Base-by-base conservation (phyloP, 1,140 invertebrate genomes). In the Pseudomyrmex concolor region DNA sequence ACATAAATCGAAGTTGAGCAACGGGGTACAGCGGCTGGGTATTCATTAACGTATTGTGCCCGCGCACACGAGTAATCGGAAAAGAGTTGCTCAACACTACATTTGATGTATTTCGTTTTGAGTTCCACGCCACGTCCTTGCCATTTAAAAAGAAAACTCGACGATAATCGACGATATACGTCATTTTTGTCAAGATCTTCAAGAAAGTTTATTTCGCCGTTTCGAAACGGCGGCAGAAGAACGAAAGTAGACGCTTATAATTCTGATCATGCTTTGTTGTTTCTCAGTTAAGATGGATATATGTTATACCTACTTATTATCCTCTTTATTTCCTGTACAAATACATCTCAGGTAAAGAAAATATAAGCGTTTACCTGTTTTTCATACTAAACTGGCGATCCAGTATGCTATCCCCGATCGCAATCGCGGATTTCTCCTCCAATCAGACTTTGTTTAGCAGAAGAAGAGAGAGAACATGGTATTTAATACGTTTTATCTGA, bases 1-100 rank as follows among this genome's bases (percentile, higher is more conserved):
- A 86, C 78, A 83, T 74, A 90, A 91, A 74, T 43, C 45, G 1
- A 78, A 71, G 74, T 89, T 88, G 63, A 15, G 70, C 86, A 89
- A 88, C 67, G 7, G 34, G 8, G 22, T 45, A 12, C 82, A 17
- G 34, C 34, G 48, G 45, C 19, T 54, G 85, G 73, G 68, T 88
- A 84, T 70, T 89, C 86, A 87, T 91, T 90, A 89, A 89, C 57
- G 83, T 89, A 90, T 90, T 89, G 88, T 91, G 67, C 0, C 34
- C 34, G 34, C 34, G 34, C 34, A 7, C 82, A 48, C 66, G 81
- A 64, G 71, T 57, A 84, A 84, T 86, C 77, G 84, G 50, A 60
- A 67, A 78, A 60, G 34, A 73, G 13, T 89, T 86, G 81, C 80
- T 51, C 64, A 81, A 81, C 70, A 43, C 2, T 45, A 54, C 22